Conservation (phyloP, 2,888 invertebrate genomes). For the Pammene fasciana region DNA sequence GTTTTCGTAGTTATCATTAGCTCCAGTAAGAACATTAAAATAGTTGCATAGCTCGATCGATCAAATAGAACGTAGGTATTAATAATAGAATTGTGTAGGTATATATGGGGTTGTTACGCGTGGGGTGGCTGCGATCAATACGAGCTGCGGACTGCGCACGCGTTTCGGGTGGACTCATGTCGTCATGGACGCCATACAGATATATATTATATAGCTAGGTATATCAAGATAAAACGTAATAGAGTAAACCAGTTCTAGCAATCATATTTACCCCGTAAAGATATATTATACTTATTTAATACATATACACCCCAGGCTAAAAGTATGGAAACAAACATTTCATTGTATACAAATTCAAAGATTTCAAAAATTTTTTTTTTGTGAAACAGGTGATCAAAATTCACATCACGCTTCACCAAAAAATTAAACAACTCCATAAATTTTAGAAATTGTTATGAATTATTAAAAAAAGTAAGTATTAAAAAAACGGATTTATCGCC, state of each 20-base stretch:
- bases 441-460: too few species aligned
- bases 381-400: too few species aligned
- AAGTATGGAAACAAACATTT: too few species aligned
- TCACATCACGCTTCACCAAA: too few species aligned
- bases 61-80: conserved; percentile 27
- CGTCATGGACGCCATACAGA: conserved; percentile 21
- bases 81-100: conserved; percentile 27
- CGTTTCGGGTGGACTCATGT: conserved; percentile 61
- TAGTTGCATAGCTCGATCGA: conserved; percentile 25
- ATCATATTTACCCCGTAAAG: too few species aligned
- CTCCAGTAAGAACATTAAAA: conserved; percentile 7
- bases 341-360: too few species aligned
- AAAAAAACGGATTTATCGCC: too few species aligned
- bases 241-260: neutral
- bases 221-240: neutral
- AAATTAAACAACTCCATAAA: too few species aligned
- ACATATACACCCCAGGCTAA: too few species aligned
- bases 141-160: conserved; percentile 61
- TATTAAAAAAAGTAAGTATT: too few species aligned
- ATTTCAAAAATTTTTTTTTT: too few species aligned
- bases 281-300: too few species aligned
- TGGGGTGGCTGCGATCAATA: conserved; percentile 67
- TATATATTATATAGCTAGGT: neutral
- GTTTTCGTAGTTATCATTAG: neutral
- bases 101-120: conserved; percentile 48